Percentiles rank a stretch among this genome's conserved stretches.
phyloP scores from a whole-genome alignment of 2,113 vertebrate species.

The Gobio gobio region DNA sequence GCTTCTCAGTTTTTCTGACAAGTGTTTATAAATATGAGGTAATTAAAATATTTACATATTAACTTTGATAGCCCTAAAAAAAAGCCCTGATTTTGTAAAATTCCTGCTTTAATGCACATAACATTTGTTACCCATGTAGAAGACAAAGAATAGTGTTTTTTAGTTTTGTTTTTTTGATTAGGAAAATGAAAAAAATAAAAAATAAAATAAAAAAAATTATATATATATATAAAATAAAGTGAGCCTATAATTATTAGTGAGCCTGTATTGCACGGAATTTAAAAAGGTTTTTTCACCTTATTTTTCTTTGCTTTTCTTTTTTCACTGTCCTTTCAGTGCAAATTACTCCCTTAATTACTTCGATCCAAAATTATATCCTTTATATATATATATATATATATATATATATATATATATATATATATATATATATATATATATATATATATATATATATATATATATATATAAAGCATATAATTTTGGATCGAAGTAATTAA shows the following conservation, averaged over 20 bases:
- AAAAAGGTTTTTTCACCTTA: neutral
- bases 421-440: too few relatives aligned
- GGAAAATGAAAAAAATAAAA: neutral
- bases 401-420: too few relatives aligned
- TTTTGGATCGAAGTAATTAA: neutral
- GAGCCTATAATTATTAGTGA: neutral
- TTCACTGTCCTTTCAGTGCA: too few relatives aligned
- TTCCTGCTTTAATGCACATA: neutral
- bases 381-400: too few relatives aligned
- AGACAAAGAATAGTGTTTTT: neutral
- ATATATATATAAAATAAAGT: too few relatives aligned
- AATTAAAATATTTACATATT: neutral
- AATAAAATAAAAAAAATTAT: too few relatives aligned
- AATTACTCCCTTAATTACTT: neutral
- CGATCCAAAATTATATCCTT: too few relatives aligned
- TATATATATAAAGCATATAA: too few relatives aligned
- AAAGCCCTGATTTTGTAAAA: neutral
- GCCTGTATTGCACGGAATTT: neutral
- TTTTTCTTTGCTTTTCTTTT: neutral
- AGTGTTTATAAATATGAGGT: neutral
- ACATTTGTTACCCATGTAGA: neutral
- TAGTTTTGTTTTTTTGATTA: neutral
- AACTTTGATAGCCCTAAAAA: neutral
- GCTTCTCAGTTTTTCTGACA: neutral
- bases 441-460: too few relatives aligned